phyloP scores from a whole-genome alignment of 2,888 invertebrate species.

The Blastobasis lacticolella region DNA sequence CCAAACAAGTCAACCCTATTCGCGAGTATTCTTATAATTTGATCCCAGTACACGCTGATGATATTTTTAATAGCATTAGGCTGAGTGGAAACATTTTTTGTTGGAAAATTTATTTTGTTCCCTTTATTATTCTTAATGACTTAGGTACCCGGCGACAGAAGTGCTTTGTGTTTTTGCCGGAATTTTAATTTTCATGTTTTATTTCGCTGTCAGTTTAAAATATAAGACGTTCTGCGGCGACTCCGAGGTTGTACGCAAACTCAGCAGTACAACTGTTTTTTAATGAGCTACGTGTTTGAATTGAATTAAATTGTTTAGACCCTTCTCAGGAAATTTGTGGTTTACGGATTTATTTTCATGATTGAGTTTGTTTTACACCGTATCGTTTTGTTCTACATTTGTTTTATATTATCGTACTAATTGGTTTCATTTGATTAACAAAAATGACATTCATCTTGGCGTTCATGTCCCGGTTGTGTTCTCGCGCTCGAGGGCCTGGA shows the following conservation, averaged over 20 bases:
- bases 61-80: conserved; percentile 39
- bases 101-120: conserved; percentile 9
- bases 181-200: not conserved
- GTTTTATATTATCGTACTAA: too few relatives aligned
- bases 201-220: not conserved
- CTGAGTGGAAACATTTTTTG: conserved; percentile 16
- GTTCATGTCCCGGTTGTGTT: too few relatives aligned
- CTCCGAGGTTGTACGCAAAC: conserved; percentile 1
- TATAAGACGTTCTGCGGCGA: not conserved
- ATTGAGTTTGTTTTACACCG: too few relatives aligned
- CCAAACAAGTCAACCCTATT: conserved; percentile 2
- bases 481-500: too few relatives aligned
- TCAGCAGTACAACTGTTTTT: not conserved
- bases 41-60: conserved; percentile 26
- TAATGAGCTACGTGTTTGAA: not conserved
- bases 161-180: not conserved
- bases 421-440: too few relatives aligned
- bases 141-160: not conserved
- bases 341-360: too few relatives aligned
- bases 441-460: too few relatives aligned
- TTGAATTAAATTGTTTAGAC: too few relatives aligned
- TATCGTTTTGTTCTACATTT: too few relatives aligned
- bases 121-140: conserved; percentile 2
- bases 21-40: conserved; percentile 48
- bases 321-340: too few relatives aligned